Conservation (phyloP, 2,888 invertebrate genomes). For the Conistra vaccinii region DNA sequence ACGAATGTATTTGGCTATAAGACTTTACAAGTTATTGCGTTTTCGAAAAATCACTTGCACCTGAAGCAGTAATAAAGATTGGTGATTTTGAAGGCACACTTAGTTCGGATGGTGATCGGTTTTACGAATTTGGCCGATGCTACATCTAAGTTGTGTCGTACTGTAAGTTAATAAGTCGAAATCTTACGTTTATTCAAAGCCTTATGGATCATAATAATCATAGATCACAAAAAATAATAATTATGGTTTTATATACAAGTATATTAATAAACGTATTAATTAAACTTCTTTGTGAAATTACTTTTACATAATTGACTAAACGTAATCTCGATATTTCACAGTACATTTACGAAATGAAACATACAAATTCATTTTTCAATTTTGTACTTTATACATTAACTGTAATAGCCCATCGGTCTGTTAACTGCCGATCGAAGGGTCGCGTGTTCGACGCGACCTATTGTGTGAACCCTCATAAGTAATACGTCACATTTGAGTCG, state of each 20-base stretch:
- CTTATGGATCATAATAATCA: background rate
- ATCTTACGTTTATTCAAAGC: background rate
- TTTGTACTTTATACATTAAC: constrained; percentile 33
- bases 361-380: constrained; percentile 19
- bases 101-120: too few relatives aligned
- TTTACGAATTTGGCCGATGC: too few relatives aligned
- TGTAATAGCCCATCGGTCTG: constrained; percentile 25
- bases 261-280: background rate
- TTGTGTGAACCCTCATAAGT: constrained; percentile 52
- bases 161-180: background rate
- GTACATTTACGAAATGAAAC: constrained; percentile 1
- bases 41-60: too few relatives aligned
- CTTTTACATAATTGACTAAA: background rate
- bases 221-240: background rate
- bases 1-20: too few relatives aligned
- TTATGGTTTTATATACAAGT: background rate
- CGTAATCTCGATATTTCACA: background rate
- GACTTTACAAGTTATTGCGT: too few relatives aligned
- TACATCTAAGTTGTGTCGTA: too few relatives aligned
- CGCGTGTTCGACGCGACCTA: constrained; percentile 48
- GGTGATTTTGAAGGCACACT: too few relatives aligned
- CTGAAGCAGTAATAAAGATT: too few relatives aligned
- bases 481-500: constrained; percentile 51
- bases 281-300: background rate
- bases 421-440: constrained; percentile 49